Percentiles rank a stretch among this genome's conserved stretches.
phyloP scores from a whole-genome alignment of 2,888 invertebrate genomes.

The Stenodera caucasica region DNA sequence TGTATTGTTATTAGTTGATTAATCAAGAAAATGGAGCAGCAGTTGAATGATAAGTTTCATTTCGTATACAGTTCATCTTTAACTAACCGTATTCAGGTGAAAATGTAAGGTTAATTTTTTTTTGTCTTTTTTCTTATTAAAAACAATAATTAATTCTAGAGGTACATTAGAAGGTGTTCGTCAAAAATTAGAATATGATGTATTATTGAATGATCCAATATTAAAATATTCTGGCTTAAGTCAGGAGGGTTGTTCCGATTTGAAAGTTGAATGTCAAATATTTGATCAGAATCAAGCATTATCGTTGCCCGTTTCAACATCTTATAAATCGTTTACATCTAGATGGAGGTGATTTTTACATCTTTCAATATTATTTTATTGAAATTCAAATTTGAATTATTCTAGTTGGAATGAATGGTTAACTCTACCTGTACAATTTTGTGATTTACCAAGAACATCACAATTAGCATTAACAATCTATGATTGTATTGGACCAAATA shows the following conservation, averaged over 20 bases:
- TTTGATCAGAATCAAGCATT: slow-evolving; percentile 79
- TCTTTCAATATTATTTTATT: neutral
- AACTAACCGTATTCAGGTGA: slow-evolving; percentile 83
- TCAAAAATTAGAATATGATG: slow-evolving; percentile 84
- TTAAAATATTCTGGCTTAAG: slow-evolving; percentile 88
- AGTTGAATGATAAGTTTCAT: slow-evolving; percentile 74
- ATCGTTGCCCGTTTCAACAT: slow-evolving; percentile 83
- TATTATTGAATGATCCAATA: slow-evolving; percentile 83
- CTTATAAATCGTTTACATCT: slow-evolving; percentile 89
- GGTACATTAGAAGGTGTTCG: slow-evolving; percentile 92
- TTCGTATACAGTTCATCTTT: slow-evolving; percentile 92
- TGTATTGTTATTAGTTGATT: neutral
- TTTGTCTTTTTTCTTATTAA: slow-evolving; percentile 14
- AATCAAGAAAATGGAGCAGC: slow-evolving; percentile 65
- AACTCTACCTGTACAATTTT: slow-evolving; percentile 84
- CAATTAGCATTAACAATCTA: slow-evolving; percentile 86
- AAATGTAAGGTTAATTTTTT: slow-evolving; percentile 71
- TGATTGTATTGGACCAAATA: slow-evolving; percentile 87
- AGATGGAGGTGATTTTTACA: slow-evolving; percentile 76
- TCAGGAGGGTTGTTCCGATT: slow-evolving; percentile 81
- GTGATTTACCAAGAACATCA: slow-evolving; percentile 87
- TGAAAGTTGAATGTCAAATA: slow-evolving; percentile 86
- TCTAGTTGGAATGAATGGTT: slow-evolving; percentile 98
- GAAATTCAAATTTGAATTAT: slow-evolving; percentile 30
- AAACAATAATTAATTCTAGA: slow-evolving; percentile 60